These are phyloP conservation scores for Cavia aperea DNA, from an alignment of 2,113 vertebrate species.

Conservation along the genomic window DNA sequence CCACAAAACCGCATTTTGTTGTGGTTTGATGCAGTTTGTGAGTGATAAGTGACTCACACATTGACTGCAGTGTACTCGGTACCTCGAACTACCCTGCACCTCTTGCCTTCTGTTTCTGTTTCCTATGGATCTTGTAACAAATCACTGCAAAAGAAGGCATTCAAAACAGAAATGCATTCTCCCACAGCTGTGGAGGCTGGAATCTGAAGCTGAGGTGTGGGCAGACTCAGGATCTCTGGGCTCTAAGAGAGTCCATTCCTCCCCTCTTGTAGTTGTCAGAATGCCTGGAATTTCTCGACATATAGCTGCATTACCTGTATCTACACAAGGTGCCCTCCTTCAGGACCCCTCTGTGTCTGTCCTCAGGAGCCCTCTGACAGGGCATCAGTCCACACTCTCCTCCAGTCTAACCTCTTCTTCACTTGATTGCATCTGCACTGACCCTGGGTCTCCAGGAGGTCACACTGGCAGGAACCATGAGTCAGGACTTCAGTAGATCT, in stretches of 20 bases:
- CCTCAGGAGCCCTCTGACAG: background rate
- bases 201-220: background rate
- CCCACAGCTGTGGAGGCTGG: background rate
- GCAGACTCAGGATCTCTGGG: background rate
- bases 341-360: background rate
- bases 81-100: background rate
- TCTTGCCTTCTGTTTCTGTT: constrained; percentile 21
- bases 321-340: background rate
- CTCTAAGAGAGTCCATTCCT: background rate
- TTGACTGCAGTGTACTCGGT: background rate
- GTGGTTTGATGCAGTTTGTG: background rate
- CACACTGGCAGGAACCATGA: background rate
- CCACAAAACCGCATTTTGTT: background rate
- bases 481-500: background rate
- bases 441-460: background rate
- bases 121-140: background rate
- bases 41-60: background rate
- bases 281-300: background rate
- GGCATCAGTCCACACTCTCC: background rate
- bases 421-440: background rate
- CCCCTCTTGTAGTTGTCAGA: background rate
- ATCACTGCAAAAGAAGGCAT: background rate
- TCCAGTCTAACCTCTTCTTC: background rate
- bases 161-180: background rate
- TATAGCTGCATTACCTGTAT: background rate